Conservation (phyloP, 2,113 vertebrate species). For the Brevimyrus niger region DNA sequence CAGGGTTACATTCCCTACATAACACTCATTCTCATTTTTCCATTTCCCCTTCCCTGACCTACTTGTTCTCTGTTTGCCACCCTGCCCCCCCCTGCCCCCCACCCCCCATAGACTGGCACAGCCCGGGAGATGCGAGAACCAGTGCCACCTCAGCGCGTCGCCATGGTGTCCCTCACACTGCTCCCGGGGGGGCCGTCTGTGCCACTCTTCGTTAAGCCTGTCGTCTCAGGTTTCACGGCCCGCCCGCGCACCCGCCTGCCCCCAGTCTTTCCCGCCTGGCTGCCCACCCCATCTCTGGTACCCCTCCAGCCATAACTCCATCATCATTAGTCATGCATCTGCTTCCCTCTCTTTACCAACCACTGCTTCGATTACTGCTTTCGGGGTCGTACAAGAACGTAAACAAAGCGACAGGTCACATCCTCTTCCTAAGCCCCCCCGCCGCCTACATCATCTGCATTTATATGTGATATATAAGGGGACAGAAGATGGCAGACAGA, state of each 20-base stretch:
- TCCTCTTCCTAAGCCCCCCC: constrained; percentile 7
- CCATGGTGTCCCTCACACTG: constrained; percentile 64
- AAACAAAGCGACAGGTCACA: constrained; percentile 4
- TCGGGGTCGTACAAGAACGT: constrained; percentile 33
- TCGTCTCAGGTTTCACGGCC: constrained; percentile 96
- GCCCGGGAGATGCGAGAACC: constrained; percentile 43
- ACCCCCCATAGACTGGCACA: constrained; percentile 45
- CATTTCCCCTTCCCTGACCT: constrained; percentile 25
- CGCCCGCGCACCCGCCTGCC: constrained; percentile 64
- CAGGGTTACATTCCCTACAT: not conserved
- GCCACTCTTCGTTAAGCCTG: constrained; percentile 96
- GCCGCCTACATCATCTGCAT: not conserved
- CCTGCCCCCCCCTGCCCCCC: constrained; percentile 33
- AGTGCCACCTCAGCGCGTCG: constrained; percentile 69
- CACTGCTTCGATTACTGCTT: constrained; percentile 45
- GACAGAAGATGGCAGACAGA: not conserved
- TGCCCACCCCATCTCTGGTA: constrained; percentile 22
- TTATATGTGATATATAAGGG: not conserved
- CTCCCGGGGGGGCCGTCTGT: constrained; percentile 74
- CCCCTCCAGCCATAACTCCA: constrained; percentile 63
- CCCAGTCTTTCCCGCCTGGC: constrained; percentile 40
- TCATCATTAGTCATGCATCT: constrained; percentile 69
- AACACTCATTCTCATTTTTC: constrained; percentile 16
- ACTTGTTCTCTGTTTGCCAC: constrained; percentile 17
- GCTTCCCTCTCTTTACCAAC: constrained; percentile 46